phyloP scores from a whole-genome alignment of 2,888 invertebrate species.

The Nezara viridula region DNA sequence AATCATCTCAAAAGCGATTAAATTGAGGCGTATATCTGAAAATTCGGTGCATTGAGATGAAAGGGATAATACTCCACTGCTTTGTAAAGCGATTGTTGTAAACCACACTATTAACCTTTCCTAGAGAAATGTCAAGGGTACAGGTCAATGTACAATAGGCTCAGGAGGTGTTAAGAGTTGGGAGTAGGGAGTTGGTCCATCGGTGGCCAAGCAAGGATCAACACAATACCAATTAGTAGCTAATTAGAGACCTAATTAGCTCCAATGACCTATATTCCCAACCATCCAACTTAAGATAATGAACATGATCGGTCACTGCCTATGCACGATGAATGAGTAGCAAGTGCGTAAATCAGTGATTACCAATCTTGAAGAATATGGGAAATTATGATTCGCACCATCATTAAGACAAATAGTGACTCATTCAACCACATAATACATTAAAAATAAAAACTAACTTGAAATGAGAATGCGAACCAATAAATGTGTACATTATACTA shows the following conservation, averaged over 20 bases:
- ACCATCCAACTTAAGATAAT: background rate
- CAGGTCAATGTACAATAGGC: background rate
- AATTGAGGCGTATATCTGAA: too few species aligned
- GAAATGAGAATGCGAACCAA: too few species aligned
- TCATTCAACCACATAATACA: too few species aligned
- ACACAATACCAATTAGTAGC: background rate
- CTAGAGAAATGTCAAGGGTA: background rate
- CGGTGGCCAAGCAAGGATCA: background rate
- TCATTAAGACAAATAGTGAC: too few species aligned
- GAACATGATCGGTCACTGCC: background rate
- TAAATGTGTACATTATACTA: too few species aligned
- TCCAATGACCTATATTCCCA: background rate
- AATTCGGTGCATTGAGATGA: background rate
- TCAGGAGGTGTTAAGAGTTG: background rate
- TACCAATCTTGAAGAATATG: too few species aligned
- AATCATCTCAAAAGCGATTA: too few species aligned
- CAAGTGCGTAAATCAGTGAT: too few species aligned
- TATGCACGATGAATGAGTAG: too few species aligned
- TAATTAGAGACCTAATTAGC: background rate
- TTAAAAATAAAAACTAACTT: too few species aligned
- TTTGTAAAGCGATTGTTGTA: background rate
- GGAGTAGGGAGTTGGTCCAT: background rate
- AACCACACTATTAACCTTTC: slow-evolving; percentile 11
- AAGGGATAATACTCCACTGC: background rate
- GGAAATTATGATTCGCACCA: too few species aligned